Base-by-base conservation (phyloP, 1,140 invertebrate species). In the Hestina assimilis region DNA sequence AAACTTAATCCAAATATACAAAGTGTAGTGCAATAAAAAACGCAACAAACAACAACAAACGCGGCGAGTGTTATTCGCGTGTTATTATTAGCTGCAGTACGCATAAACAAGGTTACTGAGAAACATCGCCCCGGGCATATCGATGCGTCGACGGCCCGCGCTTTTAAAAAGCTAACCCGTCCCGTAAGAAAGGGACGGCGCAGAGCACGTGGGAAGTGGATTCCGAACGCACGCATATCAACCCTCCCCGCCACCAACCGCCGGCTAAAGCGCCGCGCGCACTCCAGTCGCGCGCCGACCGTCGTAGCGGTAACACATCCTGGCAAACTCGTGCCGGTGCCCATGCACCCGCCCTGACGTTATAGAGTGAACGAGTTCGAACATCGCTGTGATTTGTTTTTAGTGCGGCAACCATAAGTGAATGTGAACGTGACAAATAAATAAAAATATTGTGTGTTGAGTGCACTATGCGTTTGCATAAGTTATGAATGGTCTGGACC, bases 401-500 rank as follows among this genome's bases (percentile, higher is more conserved):
- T 67, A 75, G 81, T 81, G 79, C 66, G 66, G 74, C 66, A 64
- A 73, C 71, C 67, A 63, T 64, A 53, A 66, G 67, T 74, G 78
- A 61, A 70, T 67, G 79, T 80, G 74, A 75, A 64, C 70, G 81
- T 80, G 74, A 75, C 79, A 64, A 73, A 73, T 69, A 62, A 69
- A 68, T n/a, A n/a, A n/a, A 70, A 63, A 68, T 67, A 70, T 76
- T 72, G 79, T 83, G 79, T 79, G 63, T 74, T 69, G 43, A 73
- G 84, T 87, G 83, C 83, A 85, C 76, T 85, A 87, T 87, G 81
- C 69, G 69, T 79, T 79, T 84, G 72, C 78, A 63, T 71, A 75
- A 74, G 84, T 86, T 86, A 87, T 87, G 84, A 87, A 87, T 87
- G 84, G 84, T 79, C 78, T 87, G 75, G 84, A 87, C 75, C 81